Percentiles rank a stretch among this genome's conserved stretches.
Evolutionary conservation across 1,140 invertebrate species (phyloP).

Genomic region (Apocrypta bakeri): DNA sequence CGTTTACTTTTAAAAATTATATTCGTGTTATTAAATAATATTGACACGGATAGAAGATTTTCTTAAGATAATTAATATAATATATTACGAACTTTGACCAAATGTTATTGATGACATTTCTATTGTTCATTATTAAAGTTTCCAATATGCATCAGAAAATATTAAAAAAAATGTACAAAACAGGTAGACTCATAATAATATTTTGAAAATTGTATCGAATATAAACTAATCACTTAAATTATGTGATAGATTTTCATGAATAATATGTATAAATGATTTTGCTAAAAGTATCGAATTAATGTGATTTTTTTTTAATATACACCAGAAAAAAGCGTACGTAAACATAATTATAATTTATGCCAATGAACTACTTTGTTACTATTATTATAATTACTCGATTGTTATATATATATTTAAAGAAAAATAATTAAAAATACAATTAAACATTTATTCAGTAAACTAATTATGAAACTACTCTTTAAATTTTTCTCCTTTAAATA

Average conservation of each 20-base stretch:
- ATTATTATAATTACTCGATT: too few species aligned
- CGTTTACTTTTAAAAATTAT: too few species aligned
- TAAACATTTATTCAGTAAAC: background rate
- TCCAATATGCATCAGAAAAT: background rate
- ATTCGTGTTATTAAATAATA: too few species aligned
- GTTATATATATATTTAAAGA: background rate
- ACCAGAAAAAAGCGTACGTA: background rate
- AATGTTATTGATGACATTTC: too few species aligned
- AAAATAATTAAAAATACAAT: background rate
- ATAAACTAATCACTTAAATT: background rate
- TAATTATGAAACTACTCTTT: too few species aligned
- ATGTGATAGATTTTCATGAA: background rate
- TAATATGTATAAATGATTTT: background rate
- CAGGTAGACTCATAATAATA: background rate
- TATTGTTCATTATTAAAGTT: too few species aligned
- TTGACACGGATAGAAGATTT: too few species aligned
- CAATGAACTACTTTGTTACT: background rate
- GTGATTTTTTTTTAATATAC: background rate
- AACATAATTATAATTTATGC: background rate
- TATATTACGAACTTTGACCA: too few species aligned
- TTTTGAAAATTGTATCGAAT: background rate
- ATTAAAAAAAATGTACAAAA: background rate
- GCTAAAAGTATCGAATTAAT: background rate
- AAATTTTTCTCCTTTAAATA: too few species aligned
- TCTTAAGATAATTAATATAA: too few species aligned